Evolutionary conservation across 2,888 invertebrate genomes (phyloP), one percentile per base, ranked within the genome.

Genomic region (Eulithis testata): DNA sequence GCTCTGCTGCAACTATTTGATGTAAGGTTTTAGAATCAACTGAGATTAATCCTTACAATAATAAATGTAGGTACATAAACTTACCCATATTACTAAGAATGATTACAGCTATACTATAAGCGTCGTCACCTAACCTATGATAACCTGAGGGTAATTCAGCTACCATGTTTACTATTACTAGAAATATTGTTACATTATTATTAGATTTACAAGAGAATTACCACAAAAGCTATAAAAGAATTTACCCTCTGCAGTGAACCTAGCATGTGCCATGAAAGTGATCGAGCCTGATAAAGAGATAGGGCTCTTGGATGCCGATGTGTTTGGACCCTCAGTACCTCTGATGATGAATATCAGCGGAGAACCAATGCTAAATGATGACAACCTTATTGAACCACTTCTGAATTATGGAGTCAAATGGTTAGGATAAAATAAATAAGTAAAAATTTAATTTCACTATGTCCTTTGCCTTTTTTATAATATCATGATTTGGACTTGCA

Each of bases 271-370:
- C 5, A 90, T 98, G 85, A 96, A 96, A 83, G 85, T 93, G 55
- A 85, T 94, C 68, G 91, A 95, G 71, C 95, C 96, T 3, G 87
- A 94, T 40, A 95, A 95, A 83, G 94, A 94, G 73, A 94, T 99
- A 66, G 99, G 98, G 0, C 88, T 99, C 8, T 88, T 99, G 61
- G 99, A 99, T 92, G 97, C 98, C 0, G 99, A 99, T 87, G 96
- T 99, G 9, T 99, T 98, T 88, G 99, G 99, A 0, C 99, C 99
- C 0, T 97, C 98, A 0, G 94, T 99, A 71, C 99, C 99, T 0
- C 94, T 96, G 36, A 97, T 99, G 97, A 98, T 99, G 98, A 98
- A 98, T 88, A 90, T 99, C 57, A 94, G 95, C 45, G 97, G 97
- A 47, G 95, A 96, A 70, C 98, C 98, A 0, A 93, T 96, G 80